Percentiles rank a stretch among this genome's conserved stretches.
Conservation (phyloP, 2,888 invertebrate species). For the Hypolimnas misippus region DNA sequence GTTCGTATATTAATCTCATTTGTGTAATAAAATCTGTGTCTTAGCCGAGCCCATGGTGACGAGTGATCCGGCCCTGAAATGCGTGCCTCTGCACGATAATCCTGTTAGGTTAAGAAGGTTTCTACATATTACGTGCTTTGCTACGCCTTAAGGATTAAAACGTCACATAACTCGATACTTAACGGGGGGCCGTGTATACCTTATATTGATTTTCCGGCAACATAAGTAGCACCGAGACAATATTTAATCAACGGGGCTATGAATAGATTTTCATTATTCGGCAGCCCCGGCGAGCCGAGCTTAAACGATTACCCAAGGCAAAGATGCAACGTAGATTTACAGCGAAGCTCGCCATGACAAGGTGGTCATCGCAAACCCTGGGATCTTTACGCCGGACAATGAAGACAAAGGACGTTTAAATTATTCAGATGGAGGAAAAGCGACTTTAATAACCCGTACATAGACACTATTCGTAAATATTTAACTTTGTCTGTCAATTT, state of each 20-base stretch:
- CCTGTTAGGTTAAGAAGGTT: constrained; percentile 90
- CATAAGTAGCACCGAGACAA: constrained; percentile 36
- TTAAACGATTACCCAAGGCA: constrained; percentile 76
- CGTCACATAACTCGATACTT: constrained; percentile 75
- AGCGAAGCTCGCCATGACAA: constrained; percentile 79
- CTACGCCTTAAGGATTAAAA: constrained; percentile 87
- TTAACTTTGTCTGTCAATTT: constrained; percentile 74
- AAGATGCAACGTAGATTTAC: constrained; percentile 82
- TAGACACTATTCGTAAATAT: constrained; percentile 76
- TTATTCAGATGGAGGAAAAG: constrained; percentile 75
- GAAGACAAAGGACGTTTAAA: constrained; percentile 81
- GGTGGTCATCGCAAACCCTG: constrained; percentile 81
- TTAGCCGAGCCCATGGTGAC: constrained; percentile 74
- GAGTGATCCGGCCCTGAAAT: constrained; percentile 84
- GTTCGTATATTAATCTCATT: constrained; percentile 81
- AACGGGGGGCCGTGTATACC: constrained; percentile 50
- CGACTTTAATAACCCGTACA: constrained; percentile 68
- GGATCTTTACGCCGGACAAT: constrained; percentile 77
- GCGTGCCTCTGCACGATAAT: constrained; percentile 87
- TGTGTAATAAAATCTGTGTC: constrained; percentile 83
- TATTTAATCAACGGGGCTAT: constrained; percentile 45
- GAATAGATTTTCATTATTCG: constrained; percentile 75
- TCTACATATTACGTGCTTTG: constrained; percentile 89
- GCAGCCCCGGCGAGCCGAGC: constrained; percentile 58
- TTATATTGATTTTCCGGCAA: constrained; percentile 46